Percentiles rank a stretch among this genome's conserved stretches.
Evolutionary conservation across 2,888 invertebrate genomes (phyloP).

Genomic region (Lepidochitona cinerea): DNA sequence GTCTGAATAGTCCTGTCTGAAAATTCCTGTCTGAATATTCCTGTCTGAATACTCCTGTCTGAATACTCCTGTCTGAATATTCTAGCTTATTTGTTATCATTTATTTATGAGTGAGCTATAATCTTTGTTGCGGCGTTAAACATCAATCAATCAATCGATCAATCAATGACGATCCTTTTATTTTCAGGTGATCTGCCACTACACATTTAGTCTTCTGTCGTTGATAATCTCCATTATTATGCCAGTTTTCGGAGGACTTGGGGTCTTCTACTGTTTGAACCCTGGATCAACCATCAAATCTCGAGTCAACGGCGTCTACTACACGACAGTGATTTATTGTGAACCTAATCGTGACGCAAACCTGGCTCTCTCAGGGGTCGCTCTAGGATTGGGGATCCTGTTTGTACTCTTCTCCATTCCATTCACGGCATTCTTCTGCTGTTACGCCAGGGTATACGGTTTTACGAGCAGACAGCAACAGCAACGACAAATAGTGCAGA

Average conservation of each 20-base stretch:
- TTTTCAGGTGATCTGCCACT: background rate
- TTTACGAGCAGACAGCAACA: background rate
- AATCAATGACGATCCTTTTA: too few relatives aligned
- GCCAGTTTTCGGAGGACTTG: background rate
- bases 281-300: background rate
- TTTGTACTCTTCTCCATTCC: background rate
- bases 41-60: too few relatives aligned
- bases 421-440: background rate
- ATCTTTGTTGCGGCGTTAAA: too few relatives aligned
- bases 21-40: too few relatives aligned
- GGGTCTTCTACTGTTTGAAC: background rate
- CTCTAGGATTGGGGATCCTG: background rate
- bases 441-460: background rate
- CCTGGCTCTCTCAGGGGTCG: background rate
- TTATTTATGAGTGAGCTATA: too few relatives aligned
- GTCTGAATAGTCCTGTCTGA: too few relatives aligned
- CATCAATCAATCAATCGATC: too few relatives aligned
- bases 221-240: background rate
- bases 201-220: background rate
- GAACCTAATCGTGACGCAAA: background rate
- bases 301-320: background rate
- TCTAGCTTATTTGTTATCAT: too few relatives aligned
- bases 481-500: background rate
- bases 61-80: too few relatives aligned
- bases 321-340: too few relatives aligned